phyloP scores from a whole-genome alignment of 1,140 invertebrate genomes.

The Caenorhabditis tropicalis region DNA sequence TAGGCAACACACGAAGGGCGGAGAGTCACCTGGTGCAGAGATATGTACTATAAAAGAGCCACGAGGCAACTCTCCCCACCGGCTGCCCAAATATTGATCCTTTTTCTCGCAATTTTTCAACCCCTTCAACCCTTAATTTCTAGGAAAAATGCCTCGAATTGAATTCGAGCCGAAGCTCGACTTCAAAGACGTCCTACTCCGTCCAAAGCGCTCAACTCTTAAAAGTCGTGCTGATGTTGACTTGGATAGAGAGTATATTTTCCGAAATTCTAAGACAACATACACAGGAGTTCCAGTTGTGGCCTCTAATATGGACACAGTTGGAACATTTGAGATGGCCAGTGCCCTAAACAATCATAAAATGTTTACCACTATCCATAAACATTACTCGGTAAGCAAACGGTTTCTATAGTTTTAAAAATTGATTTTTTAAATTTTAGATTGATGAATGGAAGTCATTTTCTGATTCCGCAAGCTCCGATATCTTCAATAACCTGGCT shows the following conservation, averaged over 20 bases:
- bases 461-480: neutral
- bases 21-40: too few relatives aligned
- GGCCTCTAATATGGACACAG: conserved; percentile 95
- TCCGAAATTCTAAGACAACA: conserved; percentile 85
- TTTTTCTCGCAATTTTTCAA: too few relatives aligned
- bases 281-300: conserved; percentile 89
- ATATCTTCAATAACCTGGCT: conserved; percentile 78
- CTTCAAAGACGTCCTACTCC: conserved; percentile 89
- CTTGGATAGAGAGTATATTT: conserved; percentile 77
- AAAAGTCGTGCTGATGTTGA: conserved; percentile 86
- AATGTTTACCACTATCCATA: conserved; percentile 88
- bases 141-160: conserved; percentile 95
- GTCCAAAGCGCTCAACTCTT: conserved; percentile 90
- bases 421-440: neutral
- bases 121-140: too few relatives aligned
- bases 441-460: conserved; percentile 66
- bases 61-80: too few relatives aligned
- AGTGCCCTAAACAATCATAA: conserved; percentile 82
- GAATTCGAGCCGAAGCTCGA: conserved; percentile 92
- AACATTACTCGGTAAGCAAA: conserved; percentile 80
- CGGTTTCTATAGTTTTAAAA: neutral
- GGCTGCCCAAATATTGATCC: too few relatives aligned
- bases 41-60: too few relatives aligned
- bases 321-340: conserved; percentile 94
- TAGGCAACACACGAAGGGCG: too few relatives aligned